These are phyloP conservation scores for Murina feae DNA, from an alignment of 2,113 vertebrate species.

Conservation along the genomic window DNA sequence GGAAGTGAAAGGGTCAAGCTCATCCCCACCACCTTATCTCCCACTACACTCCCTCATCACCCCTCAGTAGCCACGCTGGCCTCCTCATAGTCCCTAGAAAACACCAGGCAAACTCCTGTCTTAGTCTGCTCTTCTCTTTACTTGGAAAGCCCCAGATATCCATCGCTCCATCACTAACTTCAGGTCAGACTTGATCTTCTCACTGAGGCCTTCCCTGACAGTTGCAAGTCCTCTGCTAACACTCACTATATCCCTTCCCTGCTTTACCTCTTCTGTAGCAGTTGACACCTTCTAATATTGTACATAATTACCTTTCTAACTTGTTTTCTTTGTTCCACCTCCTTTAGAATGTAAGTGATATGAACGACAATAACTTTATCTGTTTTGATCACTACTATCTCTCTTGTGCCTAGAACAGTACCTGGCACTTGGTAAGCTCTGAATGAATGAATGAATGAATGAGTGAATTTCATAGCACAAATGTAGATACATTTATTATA, in stretches of 20 bases:
- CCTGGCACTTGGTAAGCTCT: not conserved
- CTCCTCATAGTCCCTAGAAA: not conserved
- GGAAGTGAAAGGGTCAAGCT: not conserved
- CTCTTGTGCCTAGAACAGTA: not conserved
- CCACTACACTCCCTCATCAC: accelerated
- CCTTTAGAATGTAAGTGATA: not conserved
- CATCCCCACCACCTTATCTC: not conserved
- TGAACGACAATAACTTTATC: not conserved
- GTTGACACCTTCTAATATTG: not conserved
- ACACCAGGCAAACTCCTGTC: not conserved
- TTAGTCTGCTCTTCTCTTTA: not conserved
- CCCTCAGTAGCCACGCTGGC: not conserved
- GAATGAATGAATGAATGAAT: not conserved
- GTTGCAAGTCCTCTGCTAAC: not conserved
- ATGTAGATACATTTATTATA: not conserved
- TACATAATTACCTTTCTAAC: not conserved
- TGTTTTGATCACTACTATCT: not conserved
- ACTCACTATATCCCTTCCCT: not conserved
- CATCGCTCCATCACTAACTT: not conserved
- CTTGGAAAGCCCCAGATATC: not conserved
- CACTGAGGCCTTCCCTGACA: not conserved
- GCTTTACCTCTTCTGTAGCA: not conserved
- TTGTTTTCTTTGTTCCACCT: not conserved
- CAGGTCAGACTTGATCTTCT: not conserved
- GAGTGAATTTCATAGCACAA: not conserved